Evolutionary conservation across 2,888 invertebrate genomes (phyloP), one percentile per base, ranked within the genome.

Genomic region (Ophion ellenae): DNA sequence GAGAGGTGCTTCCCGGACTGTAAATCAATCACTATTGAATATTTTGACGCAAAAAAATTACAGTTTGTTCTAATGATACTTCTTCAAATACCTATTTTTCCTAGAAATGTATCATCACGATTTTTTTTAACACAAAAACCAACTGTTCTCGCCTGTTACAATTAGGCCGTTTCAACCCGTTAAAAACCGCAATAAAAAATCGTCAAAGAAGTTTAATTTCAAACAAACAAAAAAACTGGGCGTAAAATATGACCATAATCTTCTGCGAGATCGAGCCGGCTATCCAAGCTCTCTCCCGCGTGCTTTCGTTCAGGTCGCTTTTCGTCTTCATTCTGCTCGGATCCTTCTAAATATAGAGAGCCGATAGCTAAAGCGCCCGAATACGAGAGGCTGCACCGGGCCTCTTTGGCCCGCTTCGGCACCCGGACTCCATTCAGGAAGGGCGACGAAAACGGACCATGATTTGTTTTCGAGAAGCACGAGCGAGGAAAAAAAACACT

Each of bases 341-440:
- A 85, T 89, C 86, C 87, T 84, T 84, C 88, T 88, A 89, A 89
- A 89, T 88, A 89, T 89, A 89, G 88, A 84, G 66, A 74, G 69
- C 69, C 81, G 83, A 81, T 82, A 81, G 86, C 69, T 71, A 80
- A 45, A 67, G 84, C 64, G 81, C 81, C 87, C 78, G 82, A 84
- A 86, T 80, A 86, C 83, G 85, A 86, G 82, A 81, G 76, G 87
- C 85, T 83, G 83, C 85, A 85, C 66, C 83, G 79, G 76, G 70
- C 36, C 83, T 67, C 66, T 71, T 76, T 76, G 81, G 74, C 76
- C 67, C 69, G 74, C 36, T 66, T 36, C 67, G 85, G 83, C 83
- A 76, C 80, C 79, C 80, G 67, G 80, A 83, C 83, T 73, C 81
- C 83, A 86, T 86, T 86, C 83, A 86, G 67, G 77, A 86, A 83